Evolutionary conservation across 2,797 vertebrate genomes (phyloP), one percentile per base, ranked within the genome.

Genomic region (Bovichtus variegatus): DNA sequence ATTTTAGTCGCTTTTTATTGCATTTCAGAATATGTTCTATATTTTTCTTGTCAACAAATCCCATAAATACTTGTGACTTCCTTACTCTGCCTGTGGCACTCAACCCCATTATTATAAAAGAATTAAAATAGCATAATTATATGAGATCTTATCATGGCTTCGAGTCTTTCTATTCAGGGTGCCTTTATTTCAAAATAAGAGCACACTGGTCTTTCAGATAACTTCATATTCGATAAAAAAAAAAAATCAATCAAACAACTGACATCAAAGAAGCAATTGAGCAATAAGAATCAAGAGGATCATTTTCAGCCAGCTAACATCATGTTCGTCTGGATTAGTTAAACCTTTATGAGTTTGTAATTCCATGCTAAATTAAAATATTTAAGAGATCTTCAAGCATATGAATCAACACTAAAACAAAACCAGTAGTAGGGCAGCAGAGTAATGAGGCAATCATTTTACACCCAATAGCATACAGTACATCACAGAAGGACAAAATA

Each of bases 401-500:
- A 41, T 41, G 2, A 69, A 74, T 73, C 27, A 11, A 58, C 59
- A 58, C 10, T 27, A 29, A 75, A 59, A 21, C 23, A 21, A 61
- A 43, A 31, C 10, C 46, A 65, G 40, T 29, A 40, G 15, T 18
- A 29, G 4, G 1, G 18, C 41, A 59, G 6, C 29, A 61, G 61
- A 27, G 47, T 65, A 69, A 62, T 27, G 68, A 58, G 54, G 6
- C 18, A 54, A 23, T 27, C 36, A 40, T 50, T 60, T 63, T 41
- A 74, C 23, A 66, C 18, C 18, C 4, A 16, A 2, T 41, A 38
- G 81, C 25, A 66, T 34, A 81, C 57, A 73, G 67, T 66, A 71
- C 76, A 25, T 62, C 41, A 74, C 34, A 70, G n/a, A 51, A 54
- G 21, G 11, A 63, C 43, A 38, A 65, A 66, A 31, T 36, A 57